Evolutionary conservation across 2,797 vertebrate genomes (phyloP), one percentile per base, ranked within the genome.

Genomic region (Hapalemur alaotrensis): DNA sequence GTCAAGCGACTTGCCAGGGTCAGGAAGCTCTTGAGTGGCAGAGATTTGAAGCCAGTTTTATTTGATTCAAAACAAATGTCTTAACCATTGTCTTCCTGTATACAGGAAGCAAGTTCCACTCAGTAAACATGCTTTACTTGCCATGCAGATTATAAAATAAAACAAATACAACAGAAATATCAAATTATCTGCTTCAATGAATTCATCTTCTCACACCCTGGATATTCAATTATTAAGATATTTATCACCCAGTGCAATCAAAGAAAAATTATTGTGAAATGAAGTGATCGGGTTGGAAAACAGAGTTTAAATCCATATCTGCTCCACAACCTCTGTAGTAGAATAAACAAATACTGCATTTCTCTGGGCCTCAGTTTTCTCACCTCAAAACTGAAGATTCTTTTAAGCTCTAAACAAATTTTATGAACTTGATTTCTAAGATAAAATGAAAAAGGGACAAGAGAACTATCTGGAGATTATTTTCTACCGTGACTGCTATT

Each of bases 151-250:
- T 93, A 82, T 82, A 76, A 88, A 90, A 79, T 35, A 92, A 88
- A 91, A 65, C 20, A 93, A 97, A 43, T 30, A 86, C 5, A 43
- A 76, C 59, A 57, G 50, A 95, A 88, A 89, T n/a, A 84, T 90
- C 80, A 83, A 89, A 72, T 88, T 91, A 75, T 72, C 65, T 81
- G 86, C 57, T 95, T 92, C 81, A 69, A 22, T 73, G 20, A 81
- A 81, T 94, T 81, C 50, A 52, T 78, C 61, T 88, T 88, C 32
- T 92, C 61, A n/a, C 5, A 95, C 50, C 5, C 67, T 80, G 93
- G 70, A 89, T 93, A 95, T 92, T 91, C 61, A 92, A 2, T 89
- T 92, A 94, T 94, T 97, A 78, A 96, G 75, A 82, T 8, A 59
- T 46, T 86, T 90, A 78, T 75, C 83, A 89, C 75, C 30, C 25